A percentile compares a stretch with the other conserved stretches of the same genome.
These are phyloP conservation scores for Dipodomys spectabilis DNA, from an alignment of 2,113 vertebrate species.

Conservation along the genomic window DNA sequence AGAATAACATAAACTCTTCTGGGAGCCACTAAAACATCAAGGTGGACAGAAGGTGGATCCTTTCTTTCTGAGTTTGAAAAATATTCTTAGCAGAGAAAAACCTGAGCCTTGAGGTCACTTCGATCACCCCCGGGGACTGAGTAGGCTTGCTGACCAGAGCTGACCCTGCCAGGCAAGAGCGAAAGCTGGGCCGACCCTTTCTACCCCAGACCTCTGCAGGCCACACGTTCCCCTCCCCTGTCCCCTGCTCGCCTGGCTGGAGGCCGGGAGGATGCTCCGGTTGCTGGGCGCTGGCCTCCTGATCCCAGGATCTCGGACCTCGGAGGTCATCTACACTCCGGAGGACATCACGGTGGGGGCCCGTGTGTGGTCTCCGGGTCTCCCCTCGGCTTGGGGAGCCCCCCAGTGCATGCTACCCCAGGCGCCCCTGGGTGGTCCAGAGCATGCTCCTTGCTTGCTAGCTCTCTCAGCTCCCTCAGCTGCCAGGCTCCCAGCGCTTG, in stretches of 20 bases:
- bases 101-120: neutral
- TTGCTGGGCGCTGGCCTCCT: neutral
- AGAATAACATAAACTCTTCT: conserved; percentile 39
- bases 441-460: no score
- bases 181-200: neutral
- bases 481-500: no score
- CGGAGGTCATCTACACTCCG: neutral
- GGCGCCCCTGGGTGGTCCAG: no score
- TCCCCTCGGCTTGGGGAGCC: no score
- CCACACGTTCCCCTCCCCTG: neutral
- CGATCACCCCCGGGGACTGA: neutral
- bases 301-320: neutral
- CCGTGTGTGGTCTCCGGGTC: no score
- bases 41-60: neutral
- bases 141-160: neutral
- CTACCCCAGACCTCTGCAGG: neutral
- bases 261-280: neutral
- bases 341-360: neutral
- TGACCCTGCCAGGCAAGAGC: conserved; percentile 18
- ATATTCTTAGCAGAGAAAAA: neutral
- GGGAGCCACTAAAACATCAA: neutral
- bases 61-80: conserved; percentile 23
- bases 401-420: no score
- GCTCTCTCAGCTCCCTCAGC: no score
- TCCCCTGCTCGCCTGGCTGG: neutral